phyloP scores from a whole-genome alignment of 2,797 vertebrate species.

The Anguilla marmorata region DNA sequence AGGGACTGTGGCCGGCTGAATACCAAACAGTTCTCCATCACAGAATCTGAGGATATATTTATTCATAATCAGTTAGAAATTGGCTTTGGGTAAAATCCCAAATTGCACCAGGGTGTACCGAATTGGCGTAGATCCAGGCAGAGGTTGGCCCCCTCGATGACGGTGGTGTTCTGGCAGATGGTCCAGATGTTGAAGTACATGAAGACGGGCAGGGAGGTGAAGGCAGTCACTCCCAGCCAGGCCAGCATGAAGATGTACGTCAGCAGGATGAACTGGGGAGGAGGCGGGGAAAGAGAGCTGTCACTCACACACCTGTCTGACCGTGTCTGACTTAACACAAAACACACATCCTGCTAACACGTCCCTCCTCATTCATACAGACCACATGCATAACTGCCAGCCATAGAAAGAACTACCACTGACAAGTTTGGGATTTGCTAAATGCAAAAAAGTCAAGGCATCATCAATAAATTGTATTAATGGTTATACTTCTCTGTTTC shows the following conservation, averaged over 20 bases:
- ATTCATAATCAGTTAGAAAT: neutral
- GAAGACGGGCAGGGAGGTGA: conserved; percentile 94
- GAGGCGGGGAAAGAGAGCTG: neutral
- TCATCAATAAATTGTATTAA: neutral
- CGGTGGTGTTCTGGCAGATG: conserved; percentile 90
- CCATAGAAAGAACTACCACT: neutral
- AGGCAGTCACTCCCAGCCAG: conserved; percentile 96
- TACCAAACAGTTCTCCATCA: neutral
- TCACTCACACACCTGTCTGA: neutral
- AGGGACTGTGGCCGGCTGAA: neutral
- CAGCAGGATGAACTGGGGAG: conserved; percentile 92
- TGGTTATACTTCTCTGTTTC: neutral
- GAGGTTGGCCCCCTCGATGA: conserved; percentile 80
- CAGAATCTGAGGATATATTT: neutral
- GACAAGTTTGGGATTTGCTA: neutral
- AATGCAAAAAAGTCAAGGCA: neutral
- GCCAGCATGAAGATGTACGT: conserved; percentile 97
- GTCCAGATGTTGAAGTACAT: conserved; percentile 98
- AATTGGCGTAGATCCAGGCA: conserved; percentile 96
- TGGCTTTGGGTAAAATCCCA: neutral
- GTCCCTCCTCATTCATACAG: neutral
- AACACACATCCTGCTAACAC: neutral
- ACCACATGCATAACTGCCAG: neutral
- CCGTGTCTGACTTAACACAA: neutral
- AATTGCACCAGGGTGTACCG: conserved; percentile 65